Conservation (phyloP, 2,888 invertebrate species). For the Rhyacophila evoluta region DNA sequence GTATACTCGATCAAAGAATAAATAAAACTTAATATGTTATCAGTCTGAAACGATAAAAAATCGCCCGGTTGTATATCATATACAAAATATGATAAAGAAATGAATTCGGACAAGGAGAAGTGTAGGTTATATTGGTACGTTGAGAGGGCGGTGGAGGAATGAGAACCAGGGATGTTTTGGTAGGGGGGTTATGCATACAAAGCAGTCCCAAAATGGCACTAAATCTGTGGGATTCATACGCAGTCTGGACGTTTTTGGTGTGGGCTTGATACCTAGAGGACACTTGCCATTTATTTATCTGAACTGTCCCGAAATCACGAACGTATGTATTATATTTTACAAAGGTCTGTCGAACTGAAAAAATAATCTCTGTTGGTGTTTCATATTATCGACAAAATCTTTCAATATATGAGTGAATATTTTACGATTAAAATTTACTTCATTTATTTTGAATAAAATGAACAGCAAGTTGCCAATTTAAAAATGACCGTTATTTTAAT, state of each 20-base stretch:
- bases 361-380: no score
- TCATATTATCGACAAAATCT: no score
- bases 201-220: constrained; percentile 51
- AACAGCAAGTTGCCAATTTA: no score
- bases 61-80: no score
- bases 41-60: no score
- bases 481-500: no score
- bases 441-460: no score
- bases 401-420: no score
- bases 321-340: neutral
- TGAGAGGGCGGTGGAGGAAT: neutral
- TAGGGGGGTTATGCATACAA: constrained; percentile 47
- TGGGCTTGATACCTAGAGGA: constrained; percentile 4
- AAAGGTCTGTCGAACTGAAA: neutral
- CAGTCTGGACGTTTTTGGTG: neutral
- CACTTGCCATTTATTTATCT: constrained; percentile 14
- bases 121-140: neutral
- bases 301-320: constrained; percentile 1
- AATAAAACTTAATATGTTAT: no score
- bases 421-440: no score
- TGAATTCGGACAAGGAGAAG: constrained; percentile 18
- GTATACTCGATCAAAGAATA: no score
- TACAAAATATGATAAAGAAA: constrained; percentile 16
- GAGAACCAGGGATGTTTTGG: no score
- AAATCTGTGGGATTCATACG: constrained; percentile 43